Base-by-base conservation (phyloP, 53 echinoderm and acorn worm species). In the Actinopyga echinites region DNA sequence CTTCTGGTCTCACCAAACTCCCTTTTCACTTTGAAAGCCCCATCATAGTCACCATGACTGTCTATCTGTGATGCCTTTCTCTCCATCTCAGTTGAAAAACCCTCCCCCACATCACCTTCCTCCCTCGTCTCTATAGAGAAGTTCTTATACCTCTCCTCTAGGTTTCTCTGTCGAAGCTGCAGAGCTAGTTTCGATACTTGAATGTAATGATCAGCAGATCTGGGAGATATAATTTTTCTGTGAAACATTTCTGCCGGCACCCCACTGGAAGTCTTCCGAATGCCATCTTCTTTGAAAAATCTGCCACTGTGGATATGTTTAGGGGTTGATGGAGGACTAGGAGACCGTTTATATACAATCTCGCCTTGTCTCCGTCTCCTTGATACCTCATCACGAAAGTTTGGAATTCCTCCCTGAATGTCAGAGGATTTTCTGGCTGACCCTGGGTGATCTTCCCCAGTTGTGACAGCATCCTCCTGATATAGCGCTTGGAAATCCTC, bases 181-280 rank as follows among this genome's bases (percentile, higher is more conserved):
- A 94, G 68, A 12, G 91, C 83, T 23, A 93, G 75, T 55, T 91
- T 86, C 36, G 90, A 91, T 21, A 93, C 90, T 17, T 83, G 85
- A 75, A 90, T 83, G 64, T 86, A 90, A 64, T 91, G 75, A 12
- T 84, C 86, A 30, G 90, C 83, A 20, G 86, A 64, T 40, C 83
- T 86, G 0, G 92, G 83, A 19, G 85, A 82, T 53, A 82, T 81
- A 64, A 62, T 54, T 34, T 86, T 65, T 15, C 84, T 78, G 13
- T 82, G 66, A 9, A 84, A 84, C 36, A 88, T 83, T 54, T 79
- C 85, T 19, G 53, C 44, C 6, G 81, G 24, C 17, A 42, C 11
- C 35, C 79, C 45, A 32, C 17, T 86, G 22, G 8, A 49, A 17
- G 31, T 24, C n/a, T 40, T 66, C 21, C 54, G 62, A 56, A 12